phyloP scores from a whole-genome alignment of 1,140 invertebrate genomes.

The Drosophila tristis region DNA sequence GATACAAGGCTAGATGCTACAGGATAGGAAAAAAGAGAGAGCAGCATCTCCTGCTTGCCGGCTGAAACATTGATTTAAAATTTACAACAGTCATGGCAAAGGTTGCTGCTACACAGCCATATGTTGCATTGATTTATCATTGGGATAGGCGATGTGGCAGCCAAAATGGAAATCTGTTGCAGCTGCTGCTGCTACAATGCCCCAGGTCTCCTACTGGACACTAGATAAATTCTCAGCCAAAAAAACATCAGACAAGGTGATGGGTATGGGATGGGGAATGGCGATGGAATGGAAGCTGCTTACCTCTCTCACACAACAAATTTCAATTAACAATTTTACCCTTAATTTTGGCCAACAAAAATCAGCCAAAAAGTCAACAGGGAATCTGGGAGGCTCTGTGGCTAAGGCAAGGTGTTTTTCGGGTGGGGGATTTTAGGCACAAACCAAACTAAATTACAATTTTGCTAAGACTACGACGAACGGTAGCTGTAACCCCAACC shows the following conservation, averaged over 20 bases:
- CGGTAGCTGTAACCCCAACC: background rate
- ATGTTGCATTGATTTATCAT: constrained; percentile 82
- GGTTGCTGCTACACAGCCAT: constrained; percentile 66
- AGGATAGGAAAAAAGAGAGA: constrained; percentile 22
- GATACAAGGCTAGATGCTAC: constrained; percentile 22
- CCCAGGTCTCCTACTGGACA: constrained; percentile 8
- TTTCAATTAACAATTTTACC: constrained; percentile 83
- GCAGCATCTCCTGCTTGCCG: constrained; percentile 3
- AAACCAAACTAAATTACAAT: constrained; percentile 78
- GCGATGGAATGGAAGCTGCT: background rate
- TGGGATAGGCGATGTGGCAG: constrained; percentile 46
- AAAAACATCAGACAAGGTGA: background rate
- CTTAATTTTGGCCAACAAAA: constrained; percentile 68
- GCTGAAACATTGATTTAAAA: constrained; percentile 76
- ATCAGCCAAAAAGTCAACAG: constrained; percentile 43
- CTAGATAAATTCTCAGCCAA: constrained; percentile 47
- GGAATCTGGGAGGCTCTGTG: background rate
- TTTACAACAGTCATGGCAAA: constrained; percentile 72
- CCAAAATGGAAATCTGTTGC: constrained; percentile 67
- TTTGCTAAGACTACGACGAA: constrained; percentile 43
- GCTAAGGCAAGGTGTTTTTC: constrained; percentile 3
- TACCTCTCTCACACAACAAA: constrained; percentile 61
- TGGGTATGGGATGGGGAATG: constrained; percentile 1
- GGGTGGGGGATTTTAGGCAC: constrained; percentile 7
- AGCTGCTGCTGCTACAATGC: constrained; percentile 26